Evolutionary conservation across 2,888 invertebrate genomes (phyloP), one percentile per base, ranked within the genome.

Genomic region (Melolontha melolontha): DNA sequence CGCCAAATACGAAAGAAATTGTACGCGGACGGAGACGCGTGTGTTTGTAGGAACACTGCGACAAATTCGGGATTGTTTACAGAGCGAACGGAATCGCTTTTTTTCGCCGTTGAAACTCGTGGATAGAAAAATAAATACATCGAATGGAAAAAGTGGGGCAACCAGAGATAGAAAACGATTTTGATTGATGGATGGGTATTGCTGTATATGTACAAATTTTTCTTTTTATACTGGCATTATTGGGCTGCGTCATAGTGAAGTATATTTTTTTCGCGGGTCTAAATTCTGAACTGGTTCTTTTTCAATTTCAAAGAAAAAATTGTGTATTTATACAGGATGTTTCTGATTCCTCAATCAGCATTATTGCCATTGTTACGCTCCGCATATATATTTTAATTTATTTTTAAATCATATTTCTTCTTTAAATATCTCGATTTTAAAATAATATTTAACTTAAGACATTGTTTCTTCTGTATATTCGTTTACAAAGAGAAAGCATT

Each of bases 11-110:
- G 59, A 39, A 47, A 62, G 34, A 62, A 62, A 62, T 29, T 47
- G 59, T 8, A 47, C 59, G 59, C 29, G 12, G 29, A 47, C 47
- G 29, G 47, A 12, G 5, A 17, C 16, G 11, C 17, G 7, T 17
- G 11, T 17, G 14, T 6, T 11, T 22, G 10, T 22, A 22, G 17
- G 59, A 49, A 49, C 10, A 34, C 59, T 44, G 59, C 59, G 59
- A 62, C 59, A 62, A 49, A 62, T 62, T 62, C 47, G 34, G 59
- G 47, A 62, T 34, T 62, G 59, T 62, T 62, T 62, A 62, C 59
- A 49, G 59, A 62, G 34, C 59, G 14, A 34, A 62, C 42, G 59
- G 59, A 34, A 34, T 34, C 34, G 10, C 34, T 34, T 34, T 34
- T 34, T 34, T 34, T 34, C 14, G 40, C 55, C 17, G 16, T 40